These are phyloP conservation scores for Tachuris rubrigastra DNA, from an alignment of 2,113 vertebrate genomes.

Conservation along the genomic window DNA sequence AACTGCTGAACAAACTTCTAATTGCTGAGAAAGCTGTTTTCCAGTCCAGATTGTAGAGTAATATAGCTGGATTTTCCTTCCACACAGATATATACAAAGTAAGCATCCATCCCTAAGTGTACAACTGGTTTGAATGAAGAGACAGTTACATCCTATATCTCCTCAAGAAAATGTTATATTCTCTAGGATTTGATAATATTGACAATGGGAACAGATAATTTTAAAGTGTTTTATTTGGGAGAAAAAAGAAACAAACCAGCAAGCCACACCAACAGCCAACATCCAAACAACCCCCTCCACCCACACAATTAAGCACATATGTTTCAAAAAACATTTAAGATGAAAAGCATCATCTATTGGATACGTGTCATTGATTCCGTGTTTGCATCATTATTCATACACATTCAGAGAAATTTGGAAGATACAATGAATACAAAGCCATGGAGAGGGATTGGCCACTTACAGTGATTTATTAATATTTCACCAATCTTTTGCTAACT, in stretches of 20 bases:
- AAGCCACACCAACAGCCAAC: background rate
- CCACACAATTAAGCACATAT: background rate
- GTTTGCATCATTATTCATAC: background rate
- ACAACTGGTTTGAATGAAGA: background rate
- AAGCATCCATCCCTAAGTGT: background rate
- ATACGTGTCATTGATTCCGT: fast-evolving
- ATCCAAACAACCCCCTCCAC: fast-evolving
- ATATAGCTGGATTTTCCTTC: background rate
- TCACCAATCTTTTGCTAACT: background rate
- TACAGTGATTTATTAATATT: background rate
- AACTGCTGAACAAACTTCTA: background rate
- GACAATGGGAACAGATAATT: background rate
- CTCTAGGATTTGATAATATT: background rate
- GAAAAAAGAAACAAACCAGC: background rate
- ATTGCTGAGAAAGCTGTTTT: background rate
- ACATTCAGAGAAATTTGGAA: background rate
- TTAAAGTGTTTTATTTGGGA: background rate
- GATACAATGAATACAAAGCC: background rate
- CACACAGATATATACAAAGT: background rate
- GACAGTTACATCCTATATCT: background rate
- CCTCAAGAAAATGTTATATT: background rate
- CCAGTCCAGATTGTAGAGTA: background rate
- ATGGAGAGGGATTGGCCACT: background rate
- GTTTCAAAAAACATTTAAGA: background rate
- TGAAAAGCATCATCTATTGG: background rate